Conservation (phyloP, 2,888 invertebrate genomes). For the Reticulitermes lucifugus region DNA sequence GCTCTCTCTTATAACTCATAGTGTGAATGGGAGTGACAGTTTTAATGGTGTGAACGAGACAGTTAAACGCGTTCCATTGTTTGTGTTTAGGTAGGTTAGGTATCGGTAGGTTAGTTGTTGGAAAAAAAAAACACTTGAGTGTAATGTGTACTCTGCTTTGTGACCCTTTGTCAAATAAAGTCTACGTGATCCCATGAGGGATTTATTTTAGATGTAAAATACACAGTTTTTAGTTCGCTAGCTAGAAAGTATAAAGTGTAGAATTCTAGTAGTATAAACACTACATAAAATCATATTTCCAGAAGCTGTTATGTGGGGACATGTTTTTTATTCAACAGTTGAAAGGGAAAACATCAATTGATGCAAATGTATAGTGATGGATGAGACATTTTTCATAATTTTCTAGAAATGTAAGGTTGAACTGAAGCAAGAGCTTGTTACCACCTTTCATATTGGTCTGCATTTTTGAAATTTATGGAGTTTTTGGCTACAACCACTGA, state of each 20-base stretch:
- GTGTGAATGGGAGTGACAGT: conserved; percentile 50
- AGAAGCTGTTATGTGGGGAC: conserved; percentile 31
- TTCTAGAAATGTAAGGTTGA: conserved; percentile 37
- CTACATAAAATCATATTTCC: conserved; percentile 39
- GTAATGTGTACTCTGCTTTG: conserved; percentile 48
- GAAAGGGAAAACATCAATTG: conserved; percentile 21
- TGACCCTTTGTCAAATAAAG: conserved; percentile 48
- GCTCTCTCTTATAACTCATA: conserved; percentile 50
- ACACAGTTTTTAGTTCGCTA: conserved; percentile 51
- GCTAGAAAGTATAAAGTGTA: conserved; percentile 47
- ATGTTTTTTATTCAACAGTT: conserved; percentile 45
- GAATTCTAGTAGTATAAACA: conserved; percentile 42
- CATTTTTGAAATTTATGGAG: conserved; percentile 22
- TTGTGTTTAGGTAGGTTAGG: conserved; percentile 45
- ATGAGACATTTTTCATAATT: conserved; percentile 44
- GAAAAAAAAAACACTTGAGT: conserved; percentile 40
- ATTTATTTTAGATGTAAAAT: conserved; percentile 51
- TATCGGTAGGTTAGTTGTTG: conserved; percentile 48
- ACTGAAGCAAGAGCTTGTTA: conserved; percentile 30
- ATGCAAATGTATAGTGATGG: conserved; percentile 35
- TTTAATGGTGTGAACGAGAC: conserved; percentile 42
- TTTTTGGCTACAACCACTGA: conserved; percentile 23
- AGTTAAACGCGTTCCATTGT: conserved; percentile 46
- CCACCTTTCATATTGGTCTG: conserved; percentile 39
- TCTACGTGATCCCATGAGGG: conserved; percentile 39